Evolutionary conservation across 2,797 vertebrate species (phyloP).

Genomic region (Onychomys torridus): DNA sequence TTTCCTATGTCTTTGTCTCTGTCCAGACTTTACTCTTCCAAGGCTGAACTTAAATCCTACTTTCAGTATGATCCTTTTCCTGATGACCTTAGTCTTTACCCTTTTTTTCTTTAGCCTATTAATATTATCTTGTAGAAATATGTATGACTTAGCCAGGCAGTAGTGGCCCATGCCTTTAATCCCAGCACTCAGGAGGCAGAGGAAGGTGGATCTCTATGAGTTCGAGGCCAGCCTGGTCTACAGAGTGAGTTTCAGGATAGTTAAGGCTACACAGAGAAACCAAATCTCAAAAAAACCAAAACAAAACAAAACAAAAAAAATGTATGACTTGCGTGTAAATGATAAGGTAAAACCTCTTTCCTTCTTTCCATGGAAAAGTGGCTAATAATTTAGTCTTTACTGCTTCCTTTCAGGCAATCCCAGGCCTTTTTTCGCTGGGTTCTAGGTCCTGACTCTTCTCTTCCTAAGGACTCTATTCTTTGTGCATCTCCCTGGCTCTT

Average conservation of each 20-base stretch:
- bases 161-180: not conserved
- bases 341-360: slow-evolving; percentile 74
- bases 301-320: not conserved
- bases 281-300: not conserved
- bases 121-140: not conserved
- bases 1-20: not conserved
- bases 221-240: not conserved
- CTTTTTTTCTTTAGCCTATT: not conserved
- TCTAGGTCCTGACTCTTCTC: not conserved
- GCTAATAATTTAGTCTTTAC: not conserved
- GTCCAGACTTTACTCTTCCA: not conserved
- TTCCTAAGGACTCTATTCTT: not conserved
- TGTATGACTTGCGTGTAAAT: not conserved
- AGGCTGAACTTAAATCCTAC: not conserved
- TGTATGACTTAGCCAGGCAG: not conserved
- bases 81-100: not conserved
- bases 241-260: not conserved
- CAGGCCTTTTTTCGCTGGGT: not conserved
- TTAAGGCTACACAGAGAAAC: not conserved
- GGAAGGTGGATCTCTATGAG: not conserved
- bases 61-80: not conserved
- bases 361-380: not conserved
- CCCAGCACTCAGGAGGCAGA: not conserved
- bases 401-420: rapidly evolving
- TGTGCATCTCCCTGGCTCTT: not conserved